A percentile compares a stretch with the other conserved stretches of the same genome.
Conservation (phyloP, 92 coral and sea anemone genomes). For the Phenganax stokvisi region DNA sequence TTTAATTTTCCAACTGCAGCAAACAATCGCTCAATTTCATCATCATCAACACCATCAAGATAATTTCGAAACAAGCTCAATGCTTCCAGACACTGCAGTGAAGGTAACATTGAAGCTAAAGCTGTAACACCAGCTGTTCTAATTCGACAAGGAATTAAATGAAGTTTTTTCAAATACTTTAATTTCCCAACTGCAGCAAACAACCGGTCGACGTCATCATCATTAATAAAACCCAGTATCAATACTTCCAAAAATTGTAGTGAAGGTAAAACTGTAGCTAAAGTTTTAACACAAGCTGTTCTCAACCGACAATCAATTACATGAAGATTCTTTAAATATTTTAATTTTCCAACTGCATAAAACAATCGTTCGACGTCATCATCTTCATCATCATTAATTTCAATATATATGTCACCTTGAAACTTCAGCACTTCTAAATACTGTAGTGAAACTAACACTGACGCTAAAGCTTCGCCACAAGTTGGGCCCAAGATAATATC, state of each 20-base stretch:
- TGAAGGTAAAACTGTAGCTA: constrained; percentile 17
- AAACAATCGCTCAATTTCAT: no score
- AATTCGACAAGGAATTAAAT: no score
- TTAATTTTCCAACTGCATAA: not conserved
- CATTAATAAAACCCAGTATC: not conserved
- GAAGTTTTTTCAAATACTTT: no score
- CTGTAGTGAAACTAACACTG: not conserved
- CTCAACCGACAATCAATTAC: not conserved
- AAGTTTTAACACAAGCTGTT: not conserved
- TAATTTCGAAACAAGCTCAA: no score
- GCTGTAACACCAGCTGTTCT: no score
- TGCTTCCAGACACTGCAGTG: no score
- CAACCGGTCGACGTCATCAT: not conserved
- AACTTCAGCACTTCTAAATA: constrained; percentile 14
- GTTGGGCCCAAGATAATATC: not conserved
- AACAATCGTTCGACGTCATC: not conserved
- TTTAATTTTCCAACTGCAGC: no score
- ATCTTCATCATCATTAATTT: no score
- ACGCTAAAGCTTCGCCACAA: constrained; percentile 6
- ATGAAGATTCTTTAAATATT: constrained; percentile 10
- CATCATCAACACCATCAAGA: no score
- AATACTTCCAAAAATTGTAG: constrained; percentile 21
- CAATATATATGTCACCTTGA: not conserved
- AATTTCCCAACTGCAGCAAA: no score
- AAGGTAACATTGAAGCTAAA: no score